Conservation (phyloP, 2,797 vertebrate species). For the Eulemur mongoz region DNA sequence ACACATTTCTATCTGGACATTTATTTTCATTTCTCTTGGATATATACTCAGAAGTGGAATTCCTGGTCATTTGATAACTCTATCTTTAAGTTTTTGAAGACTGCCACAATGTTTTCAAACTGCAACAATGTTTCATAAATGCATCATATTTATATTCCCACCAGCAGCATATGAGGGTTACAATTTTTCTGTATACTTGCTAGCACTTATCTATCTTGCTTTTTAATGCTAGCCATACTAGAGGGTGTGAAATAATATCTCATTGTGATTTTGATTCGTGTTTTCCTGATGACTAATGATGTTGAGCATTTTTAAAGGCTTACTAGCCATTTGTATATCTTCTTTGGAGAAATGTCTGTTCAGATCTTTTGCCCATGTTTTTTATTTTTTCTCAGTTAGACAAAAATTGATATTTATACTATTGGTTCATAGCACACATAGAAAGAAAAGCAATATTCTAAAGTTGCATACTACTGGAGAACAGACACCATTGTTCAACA, state of each 20-base stretch:
- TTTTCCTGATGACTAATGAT: not conserved
- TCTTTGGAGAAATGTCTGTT: not conserved
- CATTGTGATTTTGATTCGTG: not conserved
- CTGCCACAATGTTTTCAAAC: not conserved
- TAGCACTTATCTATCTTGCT: not conserved
- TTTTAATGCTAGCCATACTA: not conserved
- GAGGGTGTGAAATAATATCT: not conserved
- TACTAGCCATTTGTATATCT: not conserved
- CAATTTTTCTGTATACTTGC: not conserved
- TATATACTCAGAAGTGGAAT: not conserved
- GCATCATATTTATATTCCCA: not conserved
- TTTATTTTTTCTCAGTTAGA: conserved; percentile 25
- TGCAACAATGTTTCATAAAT: not conserved
- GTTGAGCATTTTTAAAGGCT: not conserved
- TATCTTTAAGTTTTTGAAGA: not conserved
- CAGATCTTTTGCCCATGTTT: not conserved
- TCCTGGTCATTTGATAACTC: not conserved
- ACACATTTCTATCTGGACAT: not conserved
- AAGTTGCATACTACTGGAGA: conserved; percentile 54
- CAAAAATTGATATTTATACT: conserved; percentile 68
- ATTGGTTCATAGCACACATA: conserved; percentile 49
- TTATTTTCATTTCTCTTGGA: not conserved
- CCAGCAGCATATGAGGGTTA: not conserved
- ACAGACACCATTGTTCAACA: conserved; percentile 61
- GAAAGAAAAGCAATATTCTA: conserved; percentile 66